Conservation (phyloP, 92 coral and sea anemone species). For the Meandrina meandrites region DNA sequence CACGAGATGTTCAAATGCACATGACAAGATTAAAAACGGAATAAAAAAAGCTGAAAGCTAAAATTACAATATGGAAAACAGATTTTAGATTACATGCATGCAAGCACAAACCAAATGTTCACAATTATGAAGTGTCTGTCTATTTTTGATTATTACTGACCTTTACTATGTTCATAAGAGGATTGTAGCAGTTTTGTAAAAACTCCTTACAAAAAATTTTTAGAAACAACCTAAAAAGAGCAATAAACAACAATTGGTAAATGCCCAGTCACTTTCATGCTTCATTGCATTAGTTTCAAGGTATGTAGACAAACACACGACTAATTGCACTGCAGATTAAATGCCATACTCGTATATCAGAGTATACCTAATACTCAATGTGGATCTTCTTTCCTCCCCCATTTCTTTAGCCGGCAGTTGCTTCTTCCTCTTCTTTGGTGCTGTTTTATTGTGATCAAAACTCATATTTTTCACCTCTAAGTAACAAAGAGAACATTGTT, state of each 20-base stretch:
- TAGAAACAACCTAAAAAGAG: slow-evolving; percentile 72
- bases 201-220: slow-evolving; percentile 86
- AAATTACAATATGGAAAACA: too few relatives aligned
- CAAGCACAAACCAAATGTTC: not conserved
- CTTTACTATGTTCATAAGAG: slow-evolving; percentile 78
- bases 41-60: too few relatives aligned
- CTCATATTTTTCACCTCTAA: slow-evolving; percentile 92
- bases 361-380: slow-evolving; percentile 88
- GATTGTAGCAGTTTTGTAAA: slow-evolving; percentile 90
- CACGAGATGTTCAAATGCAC: too few relatives aligned
- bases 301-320: too few relatives aligned
- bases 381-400: slow-evolving; percentile 90
- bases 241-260: not conserved
- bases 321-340: too few relatives aligned
- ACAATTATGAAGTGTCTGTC: not conserved
- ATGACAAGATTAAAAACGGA: too few relatives aligned
- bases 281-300: not conserved
- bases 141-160: slow-evolving; percentile 45
- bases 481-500: not conserved
- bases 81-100: not conserved
- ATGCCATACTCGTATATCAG: not conserved
- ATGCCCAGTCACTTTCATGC: not conserved
- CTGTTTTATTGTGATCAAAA: slow-evolving; percentile 88
- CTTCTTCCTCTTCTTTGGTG: slow-evolving; percentile 85
- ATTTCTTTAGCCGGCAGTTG: slow-evolving; percentile 86